Conservation (phyloP, 2,888 invertebrate species). For the Tenthredo mesomela region DNA sequence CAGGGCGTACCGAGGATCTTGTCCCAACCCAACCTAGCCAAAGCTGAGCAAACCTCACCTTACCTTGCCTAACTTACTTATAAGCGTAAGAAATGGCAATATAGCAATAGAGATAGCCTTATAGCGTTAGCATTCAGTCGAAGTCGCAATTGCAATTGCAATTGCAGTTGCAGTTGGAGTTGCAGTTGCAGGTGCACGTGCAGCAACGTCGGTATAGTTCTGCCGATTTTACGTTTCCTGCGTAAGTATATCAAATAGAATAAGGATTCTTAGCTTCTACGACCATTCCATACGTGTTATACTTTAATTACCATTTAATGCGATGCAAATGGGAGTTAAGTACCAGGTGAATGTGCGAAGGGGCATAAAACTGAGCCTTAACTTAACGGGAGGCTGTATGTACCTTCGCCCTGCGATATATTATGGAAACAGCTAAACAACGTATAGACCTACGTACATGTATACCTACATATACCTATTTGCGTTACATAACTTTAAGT, state of each 20-base stretch:
- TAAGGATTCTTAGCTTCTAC: background rate
- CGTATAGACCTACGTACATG: background rate
- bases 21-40: conserved; percentile 16
- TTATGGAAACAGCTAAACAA: background rate
- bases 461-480: background rate
- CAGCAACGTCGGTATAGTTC: conserved; percentile 7
- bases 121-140: background rate
- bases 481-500: conserved; percentile 33
- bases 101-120: conserved; percentile 51
- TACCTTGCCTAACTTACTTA: conserved; percentile 28
- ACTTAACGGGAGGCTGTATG: conserved; percentile 26
- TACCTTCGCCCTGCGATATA: background rate
- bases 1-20: conserved; percentile 16
- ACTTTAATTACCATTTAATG: conserved; percentile 51
- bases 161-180: conserved; percentile 5
- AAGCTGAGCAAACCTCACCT: conserved; percentile 2
- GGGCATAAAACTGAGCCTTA: conserved; percentile 41
- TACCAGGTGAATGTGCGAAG: conserved; percentile 42
- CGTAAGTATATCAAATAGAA: conserved; percentile 26
- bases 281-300: conserved; percentile 32
- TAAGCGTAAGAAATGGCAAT: conserved; percentile 48
- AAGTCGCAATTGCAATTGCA: background rate
- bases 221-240: conserved; percentile 38
- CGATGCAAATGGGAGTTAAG: conserved; percentile 30
- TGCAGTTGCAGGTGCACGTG: conserved; percentile 41